Evolutionary conservation across 2,797 vertebrate genomes (phyloP), one percentile per base, ranked within the genome.

Genomic region (Chelon labrosus): DNA sequence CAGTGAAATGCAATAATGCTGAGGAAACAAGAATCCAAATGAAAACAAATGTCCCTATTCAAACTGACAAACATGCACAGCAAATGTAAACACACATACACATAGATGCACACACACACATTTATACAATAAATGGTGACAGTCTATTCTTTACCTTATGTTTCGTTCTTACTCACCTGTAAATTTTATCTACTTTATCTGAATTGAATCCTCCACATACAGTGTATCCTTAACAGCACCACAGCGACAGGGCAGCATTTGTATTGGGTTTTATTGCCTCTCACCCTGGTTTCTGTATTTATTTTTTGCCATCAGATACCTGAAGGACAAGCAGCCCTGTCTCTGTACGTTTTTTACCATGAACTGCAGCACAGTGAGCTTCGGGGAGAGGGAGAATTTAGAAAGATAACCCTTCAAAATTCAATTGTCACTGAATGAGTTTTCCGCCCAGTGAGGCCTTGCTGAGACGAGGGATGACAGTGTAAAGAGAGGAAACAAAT

Each of bases 11-110:
- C 71, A 85, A 82, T 84, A 68, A 85, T 76, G 81, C 85, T 7
- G 83, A 88, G 87, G 81, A 88, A 85, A 90, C 88, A 76, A 70
- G 69, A 82, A 71, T 76, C 80, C 84, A 91, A 94, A 94, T 93
- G 90, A 93, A 93, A 93, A 94, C 86, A 93, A 93, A 94, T 94
- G 84, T 75, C 53, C 56, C 72, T 61, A 70, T 92, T 90, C 84
- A 81, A 69, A 74, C 72, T 50, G 65, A 79, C 73, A 86, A 66
- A 61, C 67, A 75, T 68, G 65, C 70, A 71, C 54, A 39, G 22
- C 44, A 62, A 72, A 83, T 75, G 65, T 52, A 66, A 50, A 39
- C 55, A 46, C 63, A 82, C 6, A 74, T 14, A 73, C 17, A 27
- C 35, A 81, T 6, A 74, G 16, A 74, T 17, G 20, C 35, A 55